phyloP scores from a whole-genome alignment of 2,113 vertebrate genomes.

The Barbus barbus region DNA sequence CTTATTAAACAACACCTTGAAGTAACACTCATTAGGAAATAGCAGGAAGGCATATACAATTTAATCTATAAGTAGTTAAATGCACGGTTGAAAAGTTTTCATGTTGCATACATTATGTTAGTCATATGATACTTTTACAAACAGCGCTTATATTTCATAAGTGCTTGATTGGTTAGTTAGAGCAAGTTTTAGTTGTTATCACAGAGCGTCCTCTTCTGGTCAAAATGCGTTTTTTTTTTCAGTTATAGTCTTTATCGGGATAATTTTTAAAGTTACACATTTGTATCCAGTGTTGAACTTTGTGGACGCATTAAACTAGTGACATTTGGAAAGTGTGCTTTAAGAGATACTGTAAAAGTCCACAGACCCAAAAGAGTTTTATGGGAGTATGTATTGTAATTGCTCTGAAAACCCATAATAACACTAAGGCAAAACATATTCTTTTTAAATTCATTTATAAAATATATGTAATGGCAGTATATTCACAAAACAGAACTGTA shows the following conservation, averaged over 20 bases:
- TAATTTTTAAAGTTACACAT: neutral
- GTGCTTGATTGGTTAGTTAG: neutral
- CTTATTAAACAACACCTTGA: neutral
- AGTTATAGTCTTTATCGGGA: too few species aligned
- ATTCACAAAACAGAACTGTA: slow-evolving; percentile 14
- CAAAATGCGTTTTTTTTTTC: neutral
- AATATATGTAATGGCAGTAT: neutral
- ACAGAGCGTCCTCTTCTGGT: slow-evolving; percentile 8
- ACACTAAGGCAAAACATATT: neutral
- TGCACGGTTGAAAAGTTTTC: neutral
- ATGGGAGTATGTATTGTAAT: neutral
- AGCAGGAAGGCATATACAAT: neutral
- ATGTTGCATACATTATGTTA: neutral
- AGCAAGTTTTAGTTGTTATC: neutral
- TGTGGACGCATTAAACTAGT: neutral
- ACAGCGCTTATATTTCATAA: neutral
- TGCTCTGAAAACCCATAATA: neutral
- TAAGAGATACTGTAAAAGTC: too few species aligned
- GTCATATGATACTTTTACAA: neutral
- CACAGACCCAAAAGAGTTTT: neutral
- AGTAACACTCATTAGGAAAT: neutral
- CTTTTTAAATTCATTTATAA: neutral
- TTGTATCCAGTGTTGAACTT: neutral
- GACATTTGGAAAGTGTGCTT: neutral
- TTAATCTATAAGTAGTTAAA: neutral